Evolutionary conservation across 2,888 invertebrate species (phyloP), one percentile per base, ranked within the genome.

Genomic region (Eilema caniola): DNA sequence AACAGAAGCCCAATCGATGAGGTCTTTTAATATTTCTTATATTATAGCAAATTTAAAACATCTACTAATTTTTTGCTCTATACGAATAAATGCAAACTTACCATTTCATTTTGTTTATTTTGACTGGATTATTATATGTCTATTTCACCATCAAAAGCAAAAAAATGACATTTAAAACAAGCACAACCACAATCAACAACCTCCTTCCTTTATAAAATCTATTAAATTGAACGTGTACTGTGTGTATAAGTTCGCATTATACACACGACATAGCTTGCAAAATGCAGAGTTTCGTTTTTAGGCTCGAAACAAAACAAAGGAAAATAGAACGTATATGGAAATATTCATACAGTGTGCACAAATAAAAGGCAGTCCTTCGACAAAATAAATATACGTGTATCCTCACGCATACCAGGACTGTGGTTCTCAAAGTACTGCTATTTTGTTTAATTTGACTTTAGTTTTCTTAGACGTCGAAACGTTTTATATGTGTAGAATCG

Each of bases 291-390:
- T 70, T 66, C 53, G 47, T 69, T 61, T 69, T 31, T 57, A 64
- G n/a, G 24, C 59, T 56, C 47, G 79, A 66, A 68, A 74, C 78
- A 63, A 82, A 72, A 74, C 72, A 79, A 82, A 80, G 60, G 47
- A 62, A 66, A 68, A 80, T 67, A 57, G 71, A 62, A 47, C 61
- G 63, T 69, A 77, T 76, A 75, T 80, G 75, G 64, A 80, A 82
- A 78, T 80, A 82, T 82, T 80, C 78, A 80, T 80, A 75, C 75
- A 65, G 71, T 75, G 67, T 77, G 73, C 71, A 71, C 81, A 82
- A 80, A 80, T 77, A 80, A 69, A 75, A 80, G 75, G 72, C 80
- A 74, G 81, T 67, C 78, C 69, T 62, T 68, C 71, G 78, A 64
- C 65, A 73, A 73, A 61, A 77, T 73, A 80, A 80, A 80, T 78